phyloP scores from a whole-genome alignment of 2,113 vertebrate genomes.

The Microcebus tavaratra region DNA sequence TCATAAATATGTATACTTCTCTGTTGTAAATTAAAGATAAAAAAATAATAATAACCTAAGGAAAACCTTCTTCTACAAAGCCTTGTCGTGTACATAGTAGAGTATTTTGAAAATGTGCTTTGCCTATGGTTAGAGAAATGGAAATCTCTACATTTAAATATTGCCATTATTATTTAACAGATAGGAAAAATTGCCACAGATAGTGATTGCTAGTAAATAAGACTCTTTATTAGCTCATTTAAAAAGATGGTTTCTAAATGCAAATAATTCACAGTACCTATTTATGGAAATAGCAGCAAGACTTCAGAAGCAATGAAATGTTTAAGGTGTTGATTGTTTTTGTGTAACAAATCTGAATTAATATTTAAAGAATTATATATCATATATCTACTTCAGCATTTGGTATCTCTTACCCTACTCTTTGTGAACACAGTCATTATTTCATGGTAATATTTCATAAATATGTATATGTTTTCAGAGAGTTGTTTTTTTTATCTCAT shows the following conservation, averaged over 20 bases:
- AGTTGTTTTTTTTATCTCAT: neutral
- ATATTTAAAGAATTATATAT: conserved; percentile 64
- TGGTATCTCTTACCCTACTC: conserved; percentile 31
- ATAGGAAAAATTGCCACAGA: neutral
- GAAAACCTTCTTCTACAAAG: conserved; percentile 49
- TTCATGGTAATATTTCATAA: conserved; percentile 73
- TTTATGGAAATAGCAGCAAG: conserved; percentile 38
- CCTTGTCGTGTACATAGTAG: neutral
- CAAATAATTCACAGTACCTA: conserved; percentile 18
- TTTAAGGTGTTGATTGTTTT: conserved; percentile 69
- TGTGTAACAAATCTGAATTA: conserved; percentile 53
- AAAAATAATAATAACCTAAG: conserved; percentile 31
- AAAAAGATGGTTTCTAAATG: conserved; percentile 57
- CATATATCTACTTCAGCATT: conserved; percentile 57
- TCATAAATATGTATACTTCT: conserved; percentile 50
- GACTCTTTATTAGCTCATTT: conserved; percentile 56
- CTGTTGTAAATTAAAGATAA: conserved; percentile 52
- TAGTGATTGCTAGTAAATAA: conserved; percentile 49
- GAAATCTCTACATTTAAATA: conserved; percentile 43
- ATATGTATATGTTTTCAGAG: conserved; percentile 66
- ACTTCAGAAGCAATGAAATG: conserved; percentile 60
- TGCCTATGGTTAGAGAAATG: conserved; percentile 3
- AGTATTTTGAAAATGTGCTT: conserved; percentile 53
- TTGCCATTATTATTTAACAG: conserved; percentile 56
- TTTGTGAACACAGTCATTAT: conserved; percentile 60